Evolutionary conservation across 2,113 vertebrate species (phyloP).

Genomic region (Oryzias woworae): DNA sequence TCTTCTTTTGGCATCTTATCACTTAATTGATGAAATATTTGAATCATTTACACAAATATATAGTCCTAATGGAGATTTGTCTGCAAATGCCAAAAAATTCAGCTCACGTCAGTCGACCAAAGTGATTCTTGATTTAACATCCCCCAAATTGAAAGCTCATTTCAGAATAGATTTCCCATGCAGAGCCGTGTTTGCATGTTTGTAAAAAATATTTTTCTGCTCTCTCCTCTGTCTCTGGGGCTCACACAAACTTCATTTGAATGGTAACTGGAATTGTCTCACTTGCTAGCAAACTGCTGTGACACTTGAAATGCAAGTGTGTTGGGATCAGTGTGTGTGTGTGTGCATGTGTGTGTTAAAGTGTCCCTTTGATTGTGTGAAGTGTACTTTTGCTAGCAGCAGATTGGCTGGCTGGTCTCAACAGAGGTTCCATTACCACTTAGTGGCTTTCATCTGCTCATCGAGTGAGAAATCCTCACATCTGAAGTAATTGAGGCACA

Average conservation of each 20-base stretch:
- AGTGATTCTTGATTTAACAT: slow-evolving; percentile 86
- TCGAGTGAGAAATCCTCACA: slow-evolving; percentile 37
- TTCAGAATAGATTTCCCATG: slow-evolving; percentile 86
- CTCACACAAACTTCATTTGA: slow-evolving; percentile 68
- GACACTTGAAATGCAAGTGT: slow-evolving; percentile 66
- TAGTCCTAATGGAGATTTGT: background rate
- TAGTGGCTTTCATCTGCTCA: slow-evolving; percentile 72
- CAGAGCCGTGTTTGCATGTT: slow-evolving; percentile 81
- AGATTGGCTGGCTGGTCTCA: slow-evolving; percentile 76
- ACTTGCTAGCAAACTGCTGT: slow-evolving; percentile 49
- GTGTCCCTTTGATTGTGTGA: slow-evolving; percentile 22
- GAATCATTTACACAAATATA: background rate
- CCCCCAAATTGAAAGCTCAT: slow-evolving; percentile 87
- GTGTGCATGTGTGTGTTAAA: slow-evolving; percentile 10
- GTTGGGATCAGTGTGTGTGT: slow-evolving; percentile 9
- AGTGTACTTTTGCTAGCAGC: slow-evolving; percentile 70
- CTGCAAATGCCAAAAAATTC: slow-evolving; percentile 46
- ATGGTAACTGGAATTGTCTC: slow-evolving; percentile 65
- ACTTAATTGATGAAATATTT: too few species aligned
- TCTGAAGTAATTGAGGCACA: slow-evolving; percentile 36
- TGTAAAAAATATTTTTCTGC: slow-evolving; percentile 30
- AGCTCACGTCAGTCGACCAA: slow-evolving; percentile 59
- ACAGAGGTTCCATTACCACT: slow-evolving; percentile 78
- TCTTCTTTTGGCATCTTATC: too few species aligned
- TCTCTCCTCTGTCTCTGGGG: slow-evolving; percentile 78